Base-by-base conservation (phyloP, 2,797 vertebrate genomes). In the Acestrorhynchus altus region DNA sequence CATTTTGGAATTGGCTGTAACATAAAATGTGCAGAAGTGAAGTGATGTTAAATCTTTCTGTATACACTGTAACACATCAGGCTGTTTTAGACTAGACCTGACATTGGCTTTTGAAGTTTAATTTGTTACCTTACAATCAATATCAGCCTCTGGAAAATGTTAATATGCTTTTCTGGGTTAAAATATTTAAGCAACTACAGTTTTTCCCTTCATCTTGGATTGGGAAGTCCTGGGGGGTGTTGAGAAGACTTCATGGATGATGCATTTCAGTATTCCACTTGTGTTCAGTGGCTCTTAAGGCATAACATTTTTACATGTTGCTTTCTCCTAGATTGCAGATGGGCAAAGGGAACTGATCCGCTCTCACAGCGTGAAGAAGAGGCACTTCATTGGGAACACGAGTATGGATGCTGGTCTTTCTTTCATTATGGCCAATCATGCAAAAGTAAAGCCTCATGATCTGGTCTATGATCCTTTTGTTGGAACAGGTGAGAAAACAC, bases 361-460 rank as follows among this genome's bases (percentile, higher is more conserved):
- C 79, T 98, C 97, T 5, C 95, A 98, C 87, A 99, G 98, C 83
- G 96, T 99, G 40, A 99, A 99, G 91, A 98, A 95, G 90, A 95
- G 98, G 77, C 97, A 99, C 79, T 99, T 97, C 20, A 99, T 99
- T 85, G 97, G 97, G 74, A 98, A 98, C 90, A 99, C 98, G 0
- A 99, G 98, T 86, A 99, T 99, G 98, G 97, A 99, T 42, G 96
- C 98, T 26, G 95, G 96, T 16, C 93, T 99, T 26, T 96, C 98
- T 12, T 97, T 99, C 87, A 95, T 99, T 72, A 99, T 99, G 97
- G 94, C 95, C 70, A 99, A 99, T 88, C 97, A 99, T 0, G 97
- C 94, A 28, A 94, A 86, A 93, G 95, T 97, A 78, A 97, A 97
- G 87, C 87, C 95, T 84, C 93, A 96, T 52, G 95, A 99, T 88